Conservation (phyloP, 1,140 invertebrate genomes). For the Procambarus clarkii region DNA sequence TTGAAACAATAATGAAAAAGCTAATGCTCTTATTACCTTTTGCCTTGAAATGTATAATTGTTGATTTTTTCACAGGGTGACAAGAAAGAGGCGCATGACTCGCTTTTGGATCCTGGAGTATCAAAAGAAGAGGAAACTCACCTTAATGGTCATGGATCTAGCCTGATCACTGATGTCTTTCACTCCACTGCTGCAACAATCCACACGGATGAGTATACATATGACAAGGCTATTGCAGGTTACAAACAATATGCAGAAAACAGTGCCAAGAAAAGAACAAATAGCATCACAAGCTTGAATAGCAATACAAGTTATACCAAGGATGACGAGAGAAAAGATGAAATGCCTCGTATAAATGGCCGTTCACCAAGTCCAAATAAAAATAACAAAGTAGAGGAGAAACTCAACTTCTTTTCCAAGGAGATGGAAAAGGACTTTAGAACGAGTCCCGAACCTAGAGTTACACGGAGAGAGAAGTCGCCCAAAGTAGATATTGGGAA, state of each 20-base stretch:
- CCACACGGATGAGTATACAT: constrained; percentile 83
- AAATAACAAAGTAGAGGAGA: constrained; percentile 62
- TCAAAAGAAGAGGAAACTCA: constrained; percentile 58
- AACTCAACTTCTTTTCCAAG: constrained; percentile 70
- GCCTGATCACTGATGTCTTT: constrained; percentile 29
- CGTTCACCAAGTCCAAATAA: constrained; percentile 60
- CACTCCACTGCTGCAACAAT: constrained; percentile 26
- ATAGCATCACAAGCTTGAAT: constrained; percentile 72
- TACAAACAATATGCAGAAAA: constrained; percentile 84
- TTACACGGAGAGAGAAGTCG: constrained; percentile 72
- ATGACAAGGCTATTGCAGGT: constrained; percentile 89
- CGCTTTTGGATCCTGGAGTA: constrained; percentile 65
- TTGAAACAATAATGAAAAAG: background rate
- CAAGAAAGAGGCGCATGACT: constrained; percentile 71
- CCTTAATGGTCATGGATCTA: constrained; percentile 57
- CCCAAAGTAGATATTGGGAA: constrained; percentile 87
- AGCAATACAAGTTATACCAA: constrained; percentile 74
- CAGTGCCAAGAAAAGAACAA: constrained; percentile 72
- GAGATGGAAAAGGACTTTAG: constrained; percentile 68
- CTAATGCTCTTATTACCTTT: too few relatives aligned
- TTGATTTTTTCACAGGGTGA: constrained; percentile 63
- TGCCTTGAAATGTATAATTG: background rate
- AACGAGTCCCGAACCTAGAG: constrained; percentile 52
- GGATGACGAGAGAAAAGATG: constrained; percentile 73
- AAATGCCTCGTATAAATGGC: constrained; percentile 72